Evolutionary conservation across 2,797 vertebrate species (phyloP), one percentile per base, ranked within the genome.

Genomic region (Fundulus diaphanus): DNA sequence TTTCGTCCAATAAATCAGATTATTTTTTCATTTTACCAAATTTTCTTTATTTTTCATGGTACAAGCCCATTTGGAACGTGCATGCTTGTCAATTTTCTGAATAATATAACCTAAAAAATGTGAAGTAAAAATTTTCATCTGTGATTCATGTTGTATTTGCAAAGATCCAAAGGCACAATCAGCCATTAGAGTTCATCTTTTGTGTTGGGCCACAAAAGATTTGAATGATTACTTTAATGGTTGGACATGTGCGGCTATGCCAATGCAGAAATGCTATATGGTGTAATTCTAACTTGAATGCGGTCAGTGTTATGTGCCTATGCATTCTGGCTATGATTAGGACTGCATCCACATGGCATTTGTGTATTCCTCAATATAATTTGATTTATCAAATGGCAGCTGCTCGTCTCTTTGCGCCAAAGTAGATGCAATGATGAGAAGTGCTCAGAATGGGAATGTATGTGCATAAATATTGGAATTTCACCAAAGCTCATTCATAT

Each of bases 401-500:
- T 94, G 90, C 90, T 90, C 85, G 84, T 89, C 79, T 85, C 82
- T 87, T 81, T 61, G 72, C 68, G 52, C 75, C 27, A 85, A 88
- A 82, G 76, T 70, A 74, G 92, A 87, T 81, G 89, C 86, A 74
- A 83, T 92, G 88, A 93, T 92, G 90, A 88, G 73, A 90, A 87
- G 76, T 82, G 79, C 85, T 88, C 82, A 44, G 85, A 85, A 90
- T 92, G 88, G 5, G 89, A 95, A 95, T 95, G 87, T 95, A 95
- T 96, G 94, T 95, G 94, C 95, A 95, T 95, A 95, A 95, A 95
- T 95, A 95, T 95, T 94, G 94, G 87, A 92, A 93, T 95, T 94
- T 95, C 88, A 90, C 91, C 88, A 92, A 90, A 93, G 92, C 94
- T 95, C 95, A 95, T 95, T 95, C 94, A 95, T 95, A 95, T 93